Base-by-base conservation (phyloP, 2,888 invertebrate species). In the Lobophora halterata region DNA sequence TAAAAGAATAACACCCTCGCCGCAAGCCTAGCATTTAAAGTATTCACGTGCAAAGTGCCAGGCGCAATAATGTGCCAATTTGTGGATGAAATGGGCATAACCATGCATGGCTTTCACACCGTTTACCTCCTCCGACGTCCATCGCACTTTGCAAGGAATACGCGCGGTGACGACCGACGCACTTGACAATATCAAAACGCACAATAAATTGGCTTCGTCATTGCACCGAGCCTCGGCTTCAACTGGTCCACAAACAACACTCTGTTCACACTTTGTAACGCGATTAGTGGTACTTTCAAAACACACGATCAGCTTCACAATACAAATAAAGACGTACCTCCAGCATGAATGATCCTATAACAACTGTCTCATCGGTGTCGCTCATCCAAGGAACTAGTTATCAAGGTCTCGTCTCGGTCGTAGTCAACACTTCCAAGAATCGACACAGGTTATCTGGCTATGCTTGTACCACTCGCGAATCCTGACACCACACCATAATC, bases 321-420 rank as follows among this genome's bases (percentile, higher is more conserved):
- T 72, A 70, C 71, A 78, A 74, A 75, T 81, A 82, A 73, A 79
- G 73, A 88, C 88, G 83, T 88, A 88, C 87, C 88, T 88, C 86
- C 73, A 78, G 78, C 83, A 82, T 86, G 78, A 86, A 85, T 86
- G 82, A 85, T 87, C 85, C 85, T 79, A 41, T 78, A 83, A 58
- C 64, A 65, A 85, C 78, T 85, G 83, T 86, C 79, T 79, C 77
- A 75, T 72, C 79, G 74, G 63, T 79, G 72, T 73, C 79, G 74
- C 68, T 82, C 74, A 80, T 75, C 81, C 77, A 77, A 86, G 79
- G 80, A 87, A 87, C 88, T 73, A 87, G 83, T 85, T 87, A 86
- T 88, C 88, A 88, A 88, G 88, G 88, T 86, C 88, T 85, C 69
- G 80, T 73, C 79, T 78, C 79, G 72, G 71, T 68, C 75, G 69